Evolutionary conservation across 2,113 vertebrate species (phyloP), one percentile per base, ranked within the genome.

Genomic region (Podarcis cretensis): DNA sequence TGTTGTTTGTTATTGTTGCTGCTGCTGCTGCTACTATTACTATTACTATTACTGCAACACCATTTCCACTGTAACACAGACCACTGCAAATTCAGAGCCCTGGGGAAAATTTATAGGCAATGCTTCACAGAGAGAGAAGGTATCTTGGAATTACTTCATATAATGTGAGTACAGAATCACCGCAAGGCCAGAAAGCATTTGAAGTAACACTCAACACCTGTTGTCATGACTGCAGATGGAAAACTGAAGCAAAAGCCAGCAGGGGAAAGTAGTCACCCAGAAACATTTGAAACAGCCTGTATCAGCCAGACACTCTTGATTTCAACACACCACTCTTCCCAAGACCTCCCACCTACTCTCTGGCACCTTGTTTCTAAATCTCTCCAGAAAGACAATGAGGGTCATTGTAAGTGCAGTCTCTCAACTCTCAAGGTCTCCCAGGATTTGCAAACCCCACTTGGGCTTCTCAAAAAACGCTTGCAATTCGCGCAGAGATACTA

Each of bases 371-470:
- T 30, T 37, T 93, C 92, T n/a, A 2, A 1, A 16, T 76, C 23
- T 13, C 78, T 74, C 25, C 13, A 86, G 84, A 91, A 95, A 94
- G 94, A 94, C 95, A 86, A 90, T 3, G 43, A 86, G 93, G 93
- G 92, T 94, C 93, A 92, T 3, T 90, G 84, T 89, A 85, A 89
- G 91, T 87, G 88, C 3, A 75, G 35, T 32, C 80, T 81, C 40
- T n/a, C 30, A 2, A 18, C 76, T 90, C 63, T 0, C 20, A 59
- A 40, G 20, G 20, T 21, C 83, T 77, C 25, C 18, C 73, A 48
- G 54, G 65, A 78, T 92, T 75, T 81, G 80, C 54, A 89, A 83
- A 89, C 71, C 37, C 87, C 77, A 35, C 76, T 75, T 68, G 76
- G 87, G 57, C 37, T 83, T 87, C 89, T 91, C 91, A 83, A 68